phyloP scores from a whole-genome alignment of 2,888 invertebrate genomes.

The Euproctis similis region DNA sequence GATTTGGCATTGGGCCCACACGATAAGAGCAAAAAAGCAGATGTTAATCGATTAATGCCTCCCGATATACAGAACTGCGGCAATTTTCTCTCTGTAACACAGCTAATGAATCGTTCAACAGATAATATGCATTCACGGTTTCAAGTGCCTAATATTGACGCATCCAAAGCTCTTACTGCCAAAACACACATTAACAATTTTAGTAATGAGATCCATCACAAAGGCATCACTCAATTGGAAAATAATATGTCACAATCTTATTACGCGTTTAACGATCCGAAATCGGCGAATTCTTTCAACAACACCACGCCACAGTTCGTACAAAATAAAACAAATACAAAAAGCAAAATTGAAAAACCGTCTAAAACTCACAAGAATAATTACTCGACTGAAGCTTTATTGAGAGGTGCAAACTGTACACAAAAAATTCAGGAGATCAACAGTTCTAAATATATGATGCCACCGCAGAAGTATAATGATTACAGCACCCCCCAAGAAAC shows the following conservation, averaged over 20 bases:
- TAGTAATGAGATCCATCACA: constrained; percentile 44
- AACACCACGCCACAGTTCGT: constrained; percentile 46
- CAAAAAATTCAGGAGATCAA: constrained; percentile 52
- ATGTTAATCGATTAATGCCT: constrained; percentile 39
- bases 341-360: constrained; percentile 48
- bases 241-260: constrained; percentile 48
- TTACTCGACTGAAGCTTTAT: constrained; percentile 63
- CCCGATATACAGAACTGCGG: constrained; percentile 57
- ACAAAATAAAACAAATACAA: constrained; percentile 46
- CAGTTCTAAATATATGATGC: constrained; percentile 45
- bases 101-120: constrained; percentile 63
- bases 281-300: constrained; percentile 47
- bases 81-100: constrained; percentile 66
- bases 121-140: constrained; percentile 53
- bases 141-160: constrained; percentile 42
- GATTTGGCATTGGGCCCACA: constrained; percentile 67
- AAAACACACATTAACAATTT: constrained; percentile 49
- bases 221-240: constrained; percentile 46
- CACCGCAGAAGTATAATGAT: constrained; percentile 57
- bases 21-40: constrained; percentile 61
- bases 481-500: constrained; percentile 51
- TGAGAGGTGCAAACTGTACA: constrained; percentile 54
- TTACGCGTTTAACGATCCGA: constrained; percentile 56
- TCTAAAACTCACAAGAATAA: constrained; percentile 58
- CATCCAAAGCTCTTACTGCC: constrained; percentile 34